Base-by-base conservation (phyloP, 2,797 vertebrate genomes). In the Pagetopsis macropterus region DNA sequence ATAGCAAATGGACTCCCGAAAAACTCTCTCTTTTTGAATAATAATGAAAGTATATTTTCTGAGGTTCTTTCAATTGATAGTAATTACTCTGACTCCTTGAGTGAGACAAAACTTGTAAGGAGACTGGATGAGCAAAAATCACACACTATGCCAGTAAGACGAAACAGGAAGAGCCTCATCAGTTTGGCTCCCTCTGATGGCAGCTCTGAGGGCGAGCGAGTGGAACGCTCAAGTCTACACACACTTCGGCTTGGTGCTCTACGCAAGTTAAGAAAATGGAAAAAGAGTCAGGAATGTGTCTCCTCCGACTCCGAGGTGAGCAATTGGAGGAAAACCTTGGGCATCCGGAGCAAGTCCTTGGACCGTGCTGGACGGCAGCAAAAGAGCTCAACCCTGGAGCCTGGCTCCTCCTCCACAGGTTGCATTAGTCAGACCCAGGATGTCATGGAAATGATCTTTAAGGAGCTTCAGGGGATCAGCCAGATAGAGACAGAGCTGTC, bases 361-460 rank as follows among this genome's bases (percentile, higher is more conserved):
- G 98, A 99, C 84, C 94, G 98, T 76, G 94, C 98, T 51, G 96
- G 95, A 3, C 94, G 97, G 40, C 96, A 96, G 70, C 97, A 97
- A 73, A 98, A 98, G 85, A 94, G 96, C 51, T 95, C 91, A 19
- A 92, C 95, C 9, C 86, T 98, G 19, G 98, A 99, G 84, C 97
- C 98, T 13, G 95, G 96, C 15, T 99, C 97, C 81, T 99, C 97
- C 79, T 99, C 98, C 0, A 98, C 97, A 2, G 96, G 97, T 70
- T 98, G 97, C 85, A 98, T 99, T 87, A 99, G 96, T 89, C 97
- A 99, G 87, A 99, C 98, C 9, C 98, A 98, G 9, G 97, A 99
- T 91, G 97, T 99, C 69, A 99, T 99, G 98, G 98, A 99, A 92
- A 99, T 99, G 98, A 99, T 99, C 80, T 99, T 99, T 75, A 99